These are phyloP conservation scores for Amphimedon queenslandica DNA, from an alignment of 37 sponge, comb jelly and placozoan species.

Conservation along the genomic window DNA sequence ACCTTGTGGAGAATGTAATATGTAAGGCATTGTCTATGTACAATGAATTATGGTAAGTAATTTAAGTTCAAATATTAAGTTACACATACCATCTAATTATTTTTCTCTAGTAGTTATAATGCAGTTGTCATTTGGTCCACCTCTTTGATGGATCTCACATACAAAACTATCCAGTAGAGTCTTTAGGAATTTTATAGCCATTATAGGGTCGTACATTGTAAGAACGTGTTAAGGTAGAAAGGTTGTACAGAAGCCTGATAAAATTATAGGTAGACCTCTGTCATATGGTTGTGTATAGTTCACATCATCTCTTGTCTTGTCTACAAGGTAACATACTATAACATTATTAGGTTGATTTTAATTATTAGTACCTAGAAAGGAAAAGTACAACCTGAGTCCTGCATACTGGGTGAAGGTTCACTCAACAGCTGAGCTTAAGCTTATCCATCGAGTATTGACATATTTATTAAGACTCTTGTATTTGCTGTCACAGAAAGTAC, in stretches of 20 bases:
- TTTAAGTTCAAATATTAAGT: background rate
- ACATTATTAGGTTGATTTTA: too few relatives aligned
- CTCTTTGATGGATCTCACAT: constrained; percentile 6
- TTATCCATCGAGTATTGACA: too few relatives aligned
- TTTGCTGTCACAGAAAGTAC: constrained; percentile 10
- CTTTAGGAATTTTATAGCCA: constrained; percentile 22
- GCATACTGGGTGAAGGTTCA: too few relatives aligned
- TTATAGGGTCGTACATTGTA: constrained; percentile 37
- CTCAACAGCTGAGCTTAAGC: constrained; percentile 14
- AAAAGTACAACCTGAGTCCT: too few relatives aligned
- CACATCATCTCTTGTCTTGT: constrained; percentile 2
- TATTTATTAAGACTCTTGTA: constrained; percentile 34
- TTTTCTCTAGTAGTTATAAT: background rate
- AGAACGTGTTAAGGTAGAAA: constrained; percentile 18
- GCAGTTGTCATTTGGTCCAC: constrained; percentile 3
- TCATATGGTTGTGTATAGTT: constrained; percentile 3
- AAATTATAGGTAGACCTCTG: constrained; percentile 32
- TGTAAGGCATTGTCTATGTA: background rate
- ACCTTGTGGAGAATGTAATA: too few relatives aligned
- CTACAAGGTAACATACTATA: background rate
- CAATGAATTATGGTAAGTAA: background rate
- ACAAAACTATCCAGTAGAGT: constrained; percentile 36
- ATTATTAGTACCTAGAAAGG: constrained; percentile 12
- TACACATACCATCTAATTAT: constrained; percentile 19
- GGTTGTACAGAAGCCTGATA: constrained; percentile 19